Conservation (phyloP, 37 sponge, comb jelly and placozoan genomes). For the Axinella damicornis region DNA sequence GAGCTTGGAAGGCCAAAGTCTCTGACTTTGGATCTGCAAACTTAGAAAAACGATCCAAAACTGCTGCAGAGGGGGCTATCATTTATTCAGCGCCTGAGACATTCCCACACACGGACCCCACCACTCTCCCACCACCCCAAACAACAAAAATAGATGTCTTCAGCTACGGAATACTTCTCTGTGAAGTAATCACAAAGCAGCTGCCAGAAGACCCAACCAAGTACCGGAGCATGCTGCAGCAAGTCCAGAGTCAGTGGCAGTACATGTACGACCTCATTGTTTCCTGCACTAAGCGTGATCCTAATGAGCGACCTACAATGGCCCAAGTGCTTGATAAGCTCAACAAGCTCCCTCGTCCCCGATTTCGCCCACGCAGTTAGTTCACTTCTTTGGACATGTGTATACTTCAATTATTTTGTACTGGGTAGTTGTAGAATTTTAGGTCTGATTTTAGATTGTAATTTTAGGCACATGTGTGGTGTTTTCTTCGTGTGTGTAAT, state of each 20-base stretch:
- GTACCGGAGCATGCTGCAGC: background rate
- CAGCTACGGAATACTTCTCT: constrained; percentile 78
- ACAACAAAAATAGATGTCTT: constrained; percentile 82
- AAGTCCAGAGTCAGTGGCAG: constrained; percentile 6
- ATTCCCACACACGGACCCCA: background rate
- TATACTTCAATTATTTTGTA: too few relatives aligned
- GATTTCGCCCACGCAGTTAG: too few relatives aligned
- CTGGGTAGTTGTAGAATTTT: too few relatives aligned
- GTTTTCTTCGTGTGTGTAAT: too few relatives aligned
- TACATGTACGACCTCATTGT: constrained; percentile 23
- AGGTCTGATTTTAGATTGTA: too few relatives aligned
- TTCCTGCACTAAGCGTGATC: constrained; percentile 9
- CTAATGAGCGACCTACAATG: constrained; percentile 28
- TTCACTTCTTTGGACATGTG: too few relatives aligned
- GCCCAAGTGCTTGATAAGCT: constrained; percentile 14
- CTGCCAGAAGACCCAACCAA: constrained; percentile 47
- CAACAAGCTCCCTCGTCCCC: background rate
- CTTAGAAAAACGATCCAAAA: constrained; percentile 20
- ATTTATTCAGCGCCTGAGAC: constrained; percentile 81
- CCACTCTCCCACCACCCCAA: constrained; percentile 22
- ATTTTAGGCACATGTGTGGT: too few relatives aligned
- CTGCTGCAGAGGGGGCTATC: constrained; percentile 67
- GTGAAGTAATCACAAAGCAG: constrained; percentile 47
- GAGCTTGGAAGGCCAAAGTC: constrained; percentile 72
- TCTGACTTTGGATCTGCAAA: constrained; percentile 89